Percentiles rank a stretch among this genome's conserved stretches.
Conservation (phyloP, 2,888 invertebrate genomes). For the Drosophila melanocephala region DNA sequence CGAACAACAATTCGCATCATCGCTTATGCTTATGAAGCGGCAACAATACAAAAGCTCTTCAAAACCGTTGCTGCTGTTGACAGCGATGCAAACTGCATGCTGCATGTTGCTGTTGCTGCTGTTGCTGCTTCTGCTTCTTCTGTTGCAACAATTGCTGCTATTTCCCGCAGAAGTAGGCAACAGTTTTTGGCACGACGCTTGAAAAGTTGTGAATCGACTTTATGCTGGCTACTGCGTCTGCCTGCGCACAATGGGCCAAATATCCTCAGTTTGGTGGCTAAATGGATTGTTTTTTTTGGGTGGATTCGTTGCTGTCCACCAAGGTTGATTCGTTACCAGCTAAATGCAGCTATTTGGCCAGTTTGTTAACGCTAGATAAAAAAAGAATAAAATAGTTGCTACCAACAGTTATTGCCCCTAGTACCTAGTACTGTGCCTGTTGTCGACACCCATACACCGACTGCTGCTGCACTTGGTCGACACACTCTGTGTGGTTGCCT, state of each 20-base stretch:
- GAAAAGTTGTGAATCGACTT: constrained; percentile 36
- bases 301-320: neutral
- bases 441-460: constrained; percentile 22
- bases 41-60: constrained; percentile 31
- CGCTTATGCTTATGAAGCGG: constrained; percentile 50
- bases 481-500: constrained; percentile 57
- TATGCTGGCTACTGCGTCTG: constrained; percentile 36
- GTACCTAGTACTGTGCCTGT: constrained; percentile 16
- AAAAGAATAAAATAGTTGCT: neutral
- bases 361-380: neutral
- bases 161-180: constrained; percentile 55
- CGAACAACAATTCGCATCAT: constrained; percentile 23
- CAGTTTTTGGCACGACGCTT: constrained; percentile 41
- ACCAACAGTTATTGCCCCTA: neutral
- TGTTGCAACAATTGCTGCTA: constrained; percentile 6
- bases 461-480: constrained; percentile 11
- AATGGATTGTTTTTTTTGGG: neutral
- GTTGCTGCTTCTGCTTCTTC: neutral
- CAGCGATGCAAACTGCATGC: constrained; percentile 26
- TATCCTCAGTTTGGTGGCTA: neutral
- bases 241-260: constrained; percentile 17
- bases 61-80: constrained; percentile 32
- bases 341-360: neutral
- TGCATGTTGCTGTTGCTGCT: neutral
- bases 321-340: neutral